A percentile compares a stretch with the other conserved stretches of the same genome.
Evolutionary conservation across 2,113 vertebrate genomes (phyloP).

Genomic region (Hemiscyllium ocellatum): DNA sequence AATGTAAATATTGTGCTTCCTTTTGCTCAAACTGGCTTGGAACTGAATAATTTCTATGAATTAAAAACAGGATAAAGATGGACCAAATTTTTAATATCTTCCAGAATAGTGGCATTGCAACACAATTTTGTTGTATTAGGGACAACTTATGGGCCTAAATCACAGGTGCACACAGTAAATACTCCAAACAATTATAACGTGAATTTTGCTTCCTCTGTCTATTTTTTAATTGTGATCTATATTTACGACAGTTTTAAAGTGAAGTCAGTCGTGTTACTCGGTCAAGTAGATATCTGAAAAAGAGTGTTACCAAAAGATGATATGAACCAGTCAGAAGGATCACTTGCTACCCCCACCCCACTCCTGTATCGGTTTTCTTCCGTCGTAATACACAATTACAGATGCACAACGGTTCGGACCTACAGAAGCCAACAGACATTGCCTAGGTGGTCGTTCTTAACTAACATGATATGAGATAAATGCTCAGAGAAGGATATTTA

Average conservation of each 20-base stretch:
- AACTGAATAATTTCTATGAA: no score
- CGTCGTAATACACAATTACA: neutral
- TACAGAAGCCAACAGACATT: neutral
- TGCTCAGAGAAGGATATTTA: no score
- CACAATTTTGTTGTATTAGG: neutral
- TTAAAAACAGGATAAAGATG: no score
- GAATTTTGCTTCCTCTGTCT: neutral
- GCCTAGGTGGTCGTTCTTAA: neutral
- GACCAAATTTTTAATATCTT: no score
- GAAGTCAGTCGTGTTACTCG: neutral
- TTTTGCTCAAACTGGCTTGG: no score
- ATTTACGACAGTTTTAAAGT: neutral
- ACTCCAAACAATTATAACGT: neutral
- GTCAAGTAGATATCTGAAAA: neutral
- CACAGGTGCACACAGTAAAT: neutral
- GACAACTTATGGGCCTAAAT: neutral
- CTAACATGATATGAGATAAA: neutral
- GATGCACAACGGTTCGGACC: neutral
- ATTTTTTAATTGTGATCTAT: neutral
- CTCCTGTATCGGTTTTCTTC: neutral
- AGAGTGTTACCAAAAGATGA: neutral
- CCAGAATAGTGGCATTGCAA: no score
- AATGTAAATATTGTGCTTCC: no score
- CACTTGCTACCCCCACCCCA: no score
- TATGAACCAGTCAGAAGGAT: neutral